Evolutionary conservation across 1,140 invertebrate species (phyloP), one percentile per base, ranked within the genome.

Genomic region (Drosophila ficusphila): DNA sequence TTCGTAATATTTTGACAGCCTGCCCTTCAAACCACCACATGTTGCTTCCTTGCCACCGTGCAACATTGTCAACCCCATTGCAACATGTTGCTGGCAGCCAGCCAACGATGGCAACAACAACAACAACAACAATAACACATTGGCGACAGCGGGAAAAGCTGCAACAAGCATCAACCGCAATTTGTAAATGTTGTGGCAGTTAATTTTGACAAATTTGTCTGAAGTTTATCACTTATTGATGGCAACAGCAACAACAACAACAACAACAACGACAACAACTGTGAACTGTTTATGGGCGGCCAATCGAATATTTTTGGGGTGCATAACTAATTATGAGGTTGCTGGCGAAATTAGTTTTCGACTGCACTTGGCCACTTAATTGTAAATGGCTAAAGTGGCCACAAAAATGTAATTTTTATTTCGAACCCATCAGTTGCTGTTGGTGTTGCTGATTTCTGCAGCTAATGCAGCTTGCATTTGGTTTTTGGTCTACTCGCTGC

Each of bases 161-260:
- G 47, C 53, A 53, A 18, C 42, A 27, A 31, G 7, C 27, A 34
- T 7, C 64, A 67, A 79, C 79, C 79, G 44, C 79, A 85, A 69
- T 60, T 62, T 79, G 62, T 34, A 56, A 85, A 85, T 72, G 71
- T 52, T 67, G 46, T 76, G 75, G 72, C 76, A 83, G 79, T 85
- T 83, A 68, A 85, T 83, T 85, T 85, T 83, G 79, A 83, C 76
- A 76, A 83, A 83, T 83, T 79, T 79, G 81, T 79, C 76, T 76
- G 65, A 48, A 76, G 75, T 60, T 79, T 61, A 79, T 85, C 81
- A 83, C 76, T 83, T 83, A 85, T 85, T 79, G 76, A 83, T 85
- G 71, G 42, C 70, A 70, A 74, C 68, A 60, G 27, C 58, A 11
- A 56, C 56, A 6, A 16, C 19, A 14, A 23, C 44, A 31, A 7